Evolutionary conservation across 2,113 vertebrate species (phyloP).

Genomic region (Puffinus mauretanicus): DNA sequence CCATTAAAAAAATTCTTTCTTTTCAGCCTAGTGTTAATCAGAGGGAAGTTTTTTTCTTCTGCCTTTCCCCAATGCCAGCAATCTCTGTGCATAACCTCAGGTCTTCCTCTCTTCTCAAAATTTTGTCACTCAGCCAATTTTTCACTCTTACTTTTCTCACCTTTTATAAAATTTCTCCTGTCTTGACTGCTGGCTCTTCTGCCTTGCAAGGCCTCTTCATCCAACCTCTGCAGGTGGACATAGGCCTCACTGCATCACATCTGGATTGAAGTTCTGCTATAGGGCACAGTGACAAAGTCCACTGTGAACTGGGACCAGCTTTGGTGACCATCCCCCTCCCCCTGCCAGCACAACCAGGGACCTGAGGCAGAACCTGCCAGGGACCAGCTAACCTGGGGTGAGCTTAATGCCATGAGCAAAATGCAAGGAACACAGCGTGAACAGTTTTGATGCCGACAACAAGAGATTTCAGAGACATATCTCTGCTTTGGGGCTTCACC

Average conservation of each 20-base stretch:
- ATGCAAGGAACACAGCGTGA: background rate
- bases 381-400: background rate
- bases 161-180: background rate
- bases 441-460: background rate
- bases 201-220: background rate
- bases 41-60: background rate
- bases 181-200: background rate
- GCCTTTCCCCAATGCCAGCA: background rate
- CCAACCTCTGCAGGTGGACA: background rate
- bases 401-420: background rate
- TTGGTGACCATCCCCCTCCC: background rate
- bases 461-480: background rate
- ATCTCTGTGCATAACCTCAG: background rate
- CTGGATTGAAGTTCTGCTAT: background rate
- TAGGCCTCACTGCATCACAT: background rate
- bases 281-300: background rate
- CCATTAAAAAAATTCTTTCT: background rate
- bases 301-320: background rate
- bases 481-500: background rate
- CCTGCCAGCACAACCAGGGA: background rate
- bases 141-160: background rate
- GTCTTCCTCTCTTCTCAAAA: background rate
- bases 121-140: background rate
- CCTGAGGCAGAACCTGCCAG: background rate
- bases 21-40: background rate